phyloP scores from a whole-genome alignment of 2,888 invertebrate species.

The Blomia tropicalis region DNA sequence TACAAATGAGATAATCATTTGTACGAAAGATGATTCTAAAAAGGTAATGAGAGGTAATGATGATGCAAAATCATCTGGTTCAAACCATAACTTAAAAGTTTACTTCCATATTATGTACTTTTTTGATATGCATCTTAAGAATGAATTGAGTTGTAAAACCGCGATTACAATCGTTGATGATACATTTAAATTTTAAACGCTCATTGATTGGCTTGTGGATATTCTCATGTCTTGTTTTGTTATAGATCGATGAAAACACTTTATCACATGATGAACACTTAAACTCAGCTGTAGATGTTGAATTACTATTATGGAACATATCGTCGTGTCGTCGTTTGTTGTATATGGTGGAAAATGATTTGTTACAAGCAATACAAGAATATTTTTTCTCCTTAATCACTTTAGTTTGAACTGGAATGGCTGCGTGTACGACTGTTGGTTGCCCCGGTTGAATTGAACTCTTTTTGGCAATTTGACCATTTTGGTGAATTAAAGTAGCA shows the following conservation, averaged over 20 bases:
- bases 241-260: constrained; percentile 7
- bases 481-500: neutral
- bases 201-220: constrained; percentile 12
- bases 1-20: too few species aligned
- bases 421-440: neutral
- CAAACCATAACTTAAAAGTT: neutral
- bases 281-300: neutral
- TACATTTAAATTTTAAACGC: neutral
- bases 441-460: neutral
- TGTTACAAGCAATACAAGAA: neutral
- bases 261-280: constrained; percentile 18
- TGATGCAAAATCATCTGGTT: neutral
- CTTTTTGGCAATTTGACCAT: neutral
- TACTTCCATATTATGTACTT: constrained; percentile 3
- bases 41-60: too few species aligned
- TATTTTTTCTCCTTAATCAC: neutral
- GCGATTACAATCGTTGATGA: neutral
- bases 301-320: constrained; percentile 4
- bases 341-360: constrained; percentile 9
- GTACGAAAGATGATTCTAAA: too few species aligned
- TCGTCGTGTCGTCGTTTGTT: constrained; percentile 14
- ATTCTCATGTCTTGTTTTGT: constrained; percentile 17
- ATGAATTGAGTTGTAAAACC: constrained; percentile 9
- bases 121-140: neutral
- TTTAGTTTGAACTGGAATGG: neutral